These are phyloP conservation scores for Hephaestus fuliginosus DNA, from an alignment of 2,797 vertebrate genomes.

Conservation along the genomic window DNA sequence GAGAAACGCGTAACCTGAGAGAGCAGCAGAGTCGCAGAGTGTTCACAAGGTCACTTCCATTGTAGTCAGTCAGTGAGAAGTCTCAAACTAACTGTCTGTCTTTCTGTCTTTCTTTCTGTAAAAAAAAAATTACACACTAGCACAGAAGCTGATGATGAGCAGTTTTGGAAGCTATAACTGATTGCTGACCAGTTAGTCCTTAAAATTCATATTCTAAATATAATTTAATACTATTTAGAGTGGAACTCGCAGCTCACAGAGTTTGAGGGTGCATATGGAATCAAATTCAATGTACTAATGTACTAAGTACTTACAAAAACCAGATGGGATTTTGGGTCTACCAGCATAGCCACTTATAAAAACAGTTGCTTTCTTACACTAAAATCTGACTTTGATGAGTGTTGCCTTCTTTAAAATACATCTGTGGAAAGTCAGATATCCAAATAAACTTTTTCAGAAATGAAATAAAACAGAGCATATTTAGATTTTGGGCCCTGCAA, in stretches of 20 bases:
- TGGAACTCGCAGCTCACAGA: not conserved
- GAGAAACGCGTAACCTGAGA: constrained; percentile 89
- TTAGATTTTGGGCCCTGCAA: constrained; percentile 21
- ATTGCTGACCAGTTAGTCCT: constrained; percentile 7
- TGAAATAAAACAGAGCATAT: constrained; percentile 12
- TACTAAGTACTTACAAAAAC: not conserved
- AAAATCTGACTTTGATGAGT: constrained; percentile 34
- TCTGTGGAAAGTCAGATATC: constrained; percentile 7
- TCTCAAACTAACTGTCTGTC: constrained; percentile 8
- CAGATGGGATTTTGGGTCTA: not conserved
- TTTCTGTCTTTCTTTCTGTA: constrained; percentile 32
- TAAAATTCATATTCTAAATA: constrained; percentile 1
- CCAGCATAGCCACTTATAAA: constrained; percentile 18
- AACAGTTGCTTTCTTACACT: not conserved
- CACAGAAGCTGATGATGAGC: not conserved
- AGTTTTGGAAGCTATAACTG: constrained; percentile 15
- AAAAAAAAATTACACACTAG: constrained; percentile 6
- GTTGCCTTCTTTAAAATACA: constrained; percentile 34
- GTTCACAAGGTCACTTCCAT: constrained; percentile 61
- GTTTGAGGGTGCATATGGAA: not conserved
- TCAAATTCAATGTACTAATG: not conserved
- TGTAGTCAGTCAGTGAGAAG: constrained; percentile 58
- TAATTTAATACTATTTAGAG: not conserved
- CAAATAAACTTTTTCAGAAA: not conserved
- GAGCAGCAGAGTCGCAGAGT: constrained; percentile 34